These are phyloP conservation scores for Ibycter americanus DNA, from an alignment of 2,797 vertebrate species.

Conservation along the genomic window DNA sequence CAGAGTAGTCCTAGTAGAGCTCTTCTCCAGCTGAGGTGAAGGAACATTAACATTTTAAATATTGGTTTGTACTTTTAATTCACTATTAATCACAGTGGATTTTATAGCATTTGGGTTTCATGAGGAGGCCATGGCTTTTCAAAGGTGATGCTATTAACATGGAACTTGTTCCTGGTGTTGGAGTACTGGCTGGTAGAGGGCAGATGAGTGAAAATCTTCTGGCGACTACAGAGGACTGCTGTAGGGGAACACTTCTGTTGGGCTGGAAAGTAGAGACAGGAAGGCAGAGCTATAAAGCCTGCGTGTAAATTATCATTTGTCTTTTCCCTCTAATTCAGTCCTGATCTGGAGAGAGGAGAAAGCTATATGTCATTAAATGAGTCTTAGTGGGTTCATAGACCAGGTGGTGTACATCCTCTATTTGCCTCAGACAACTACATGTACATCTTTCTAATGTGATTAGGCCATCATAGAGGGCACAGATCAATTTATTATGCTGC, in stretches of 20 bases:
- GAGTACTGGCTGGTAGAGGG: not conserved
- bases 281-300: not conserved
- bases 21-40: not conserved
- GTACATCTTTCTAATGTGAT: slow-evolving; percentile 87
- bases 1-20: not conserved
- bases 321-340: slow-evolving; percentile 28
- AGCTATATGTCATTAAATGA: slow-evolving; percentile 26
- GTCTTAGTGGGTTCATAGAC: slow-evolving; percentile 25
- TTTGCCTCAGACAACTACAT: slow-evolving; percentile 75
- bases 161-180: not conserved
- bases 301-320: not conserved
- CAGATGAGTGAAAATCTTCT: not conserved
- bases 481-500: slow-evolving; percentile 87
- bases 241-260: not conserved
- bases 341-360: slow-evolving; percentile 49
- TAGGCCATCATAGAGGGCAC: slow-evolving; percentile 84
- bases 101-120: not conserved
- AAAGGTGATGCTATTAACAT: not conserved
- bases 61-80: not conserved
- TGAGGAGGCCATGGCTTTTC: not conserved
- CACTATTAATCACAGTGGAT: not conserved
- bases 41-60: not conserved
- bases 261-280: not conserved
- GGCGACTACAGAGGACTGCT: not conserved
- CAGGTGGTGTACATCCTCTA: slow-evolving; percentile 58